phyloP scores from a whole-genome alignment of 2,113 vertebrate genomes.

The Ciconia stormi region DNA sequence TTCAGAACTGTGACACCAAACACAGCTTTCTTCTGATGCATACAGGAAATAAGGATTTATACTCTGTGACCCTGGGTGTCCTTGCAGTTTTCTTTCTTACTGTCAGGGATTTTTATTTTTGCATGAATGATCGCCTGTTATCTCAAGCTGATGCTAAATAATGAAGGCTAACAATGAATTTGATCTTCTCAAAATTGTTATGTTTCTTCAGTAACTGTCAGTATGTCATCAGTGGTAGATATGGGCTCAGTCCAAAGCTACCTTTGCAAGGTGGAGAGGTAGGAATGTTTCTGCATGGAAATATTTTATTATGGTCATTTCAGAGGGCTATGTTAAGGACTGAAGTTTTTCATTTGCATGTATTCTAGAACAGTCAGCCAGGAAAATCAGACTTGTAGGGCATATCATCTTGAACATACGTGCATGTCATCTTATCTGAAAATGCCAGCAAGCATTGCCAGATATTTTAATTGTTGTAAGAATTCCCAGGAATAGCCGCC shows the following conservation, averaged over 20 bases:
- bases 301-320: neutral
- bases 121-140: neutral
- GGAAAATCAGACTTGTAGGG: neutral
- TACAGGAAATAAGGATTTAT: neutral
- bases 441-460: constrained; percentile 10
- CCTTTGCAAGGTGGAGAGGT: neutral
- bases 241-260: neutral
- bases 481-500: neutral
- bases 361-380: neutral
- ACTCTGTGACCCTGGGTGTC: neutral
- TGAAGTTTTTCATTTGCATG: neutral
- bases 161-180: neutral
- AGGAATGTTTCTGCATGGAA: neutral
- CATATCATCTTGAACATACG: neutral
- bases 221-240: neutral
- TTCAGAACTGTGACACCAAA: neutral
- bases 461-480: neutral
- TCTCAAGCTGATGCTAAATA: neutral
- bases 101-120: neutral
- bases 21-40: neutral
- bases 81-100: neutral
- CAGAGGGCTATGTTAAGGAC: neutral
- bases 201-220: neutral
- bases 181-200: neutral
- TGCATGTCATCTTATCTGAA: neutral